A percentile compares a stretch with the other conserved stretches of the same genome.
Evolutionary conservation across 2,888 invertebrate species (phyloP).

Genomic region (Acleris laterana): DNA sequence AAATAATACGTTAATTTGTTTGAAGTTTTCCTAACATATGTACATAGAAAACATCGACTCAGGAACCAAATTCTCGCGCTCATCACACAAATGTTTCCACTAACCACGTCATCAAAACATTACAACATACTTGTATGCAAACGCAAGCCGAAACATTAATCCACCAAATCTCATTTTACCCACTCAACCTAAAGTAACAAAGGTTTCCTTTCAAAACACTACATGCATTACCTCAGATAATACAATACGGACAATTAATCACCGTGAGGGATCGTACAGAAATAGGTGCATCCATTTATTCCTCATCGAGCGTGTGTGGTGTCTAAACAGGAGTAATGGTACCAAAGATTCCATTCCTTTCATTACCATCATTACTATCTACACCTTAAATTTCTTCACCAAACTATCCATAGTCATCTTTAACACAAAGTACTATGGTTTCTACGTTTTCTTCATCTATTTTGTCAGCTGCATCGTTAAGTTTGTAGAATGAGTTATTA

Average conservation of each 20-base stretch:
- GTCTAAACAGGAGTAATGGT: slow-evolving; percentile 37
- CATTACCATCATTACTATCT: slow-evolving; percentile 17
- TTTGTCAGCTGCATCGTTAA: background rate
- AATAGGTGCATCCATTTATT: slow-evolving; percentile 40
- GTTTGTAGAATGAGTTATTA: slow-evolving; percentile 31
- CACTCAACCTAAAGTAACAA: slow-evolving; percentile 8
- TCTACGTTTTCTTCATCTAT: background rate
- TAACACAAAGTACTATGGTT: background rate
- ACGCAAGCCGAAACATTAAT: background rate
- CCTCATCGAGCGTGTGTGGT: slow-evolving; percentile 36
- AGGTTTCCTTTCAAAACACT: slow-evolving; percentile 16
- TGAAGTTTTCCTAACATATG: no score
- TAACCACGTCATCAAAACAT: no score
- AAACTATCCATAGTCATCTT: background rate
- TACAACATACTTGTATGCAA: no score
- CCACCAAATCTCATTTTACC: background rate
- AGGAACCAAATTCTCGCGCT: no score
- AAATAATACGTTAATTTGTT: no score
- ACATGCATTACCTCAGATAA: slow-evolving; percentile 32
- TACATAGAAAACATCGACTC: no score
- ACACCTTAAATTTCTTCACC: slow-evolving; percentile 4
- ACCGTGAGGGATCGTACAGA: slow-evolving; percentile 37
- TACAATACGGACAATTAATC: slow-evolving; percentile 38
- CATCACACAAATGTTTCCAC: no score
- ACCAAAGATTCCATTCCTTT: slow-evolving; percentile 36